Evolutionary conservation across 2,888 invertebrate genomes (phyloP).

Genomic region (Euzophera pinguis): DNA sequence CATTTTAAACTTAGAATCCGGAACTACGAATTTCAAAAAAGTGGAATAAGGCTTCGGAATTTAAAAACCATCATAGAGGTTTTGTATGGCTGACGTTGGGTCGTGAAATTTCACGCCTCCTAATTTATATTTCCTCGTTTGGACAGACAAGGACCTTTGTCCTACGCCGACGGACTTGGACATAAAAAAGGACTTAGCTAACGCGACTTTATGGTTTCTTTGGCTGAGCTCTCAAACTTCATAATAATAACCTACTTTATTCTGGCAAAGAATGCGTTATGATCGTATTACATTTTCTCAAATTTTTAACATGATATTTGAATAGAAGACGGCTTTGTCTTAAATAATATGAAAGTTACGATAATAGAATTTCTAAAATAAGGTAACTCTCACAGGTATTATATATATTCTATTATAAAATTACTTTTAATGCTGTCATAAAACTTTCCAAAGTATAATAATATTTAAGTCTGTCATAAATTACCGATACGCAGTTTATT

Average conservation of each 20-base stretch:
- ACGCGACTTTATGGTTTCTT: slow-evolving; percentile 3
- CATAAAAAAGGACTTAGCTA: slow-evolving; percentile 10
- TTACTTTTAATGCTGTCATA: no score
- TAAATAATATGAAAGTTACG: no score
- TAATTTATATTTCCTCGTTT: slow-evolving; percentile 68
- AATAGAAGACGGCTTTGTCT: no score
- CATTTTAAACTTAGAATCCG: slow-evolving; percentile 14
- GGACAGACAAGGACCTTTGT: slow-evolving; percentile 28
- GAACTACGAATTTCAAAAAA: slow-evolving; percentile 5
- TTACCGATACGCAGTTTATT: neutral
- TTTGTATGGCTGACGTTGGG: slow-evolving; percentile 51
- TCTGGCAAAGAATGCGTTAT: neutral
- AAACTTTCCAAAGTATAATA: neutral
- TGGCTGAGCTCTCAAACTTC: neutral
- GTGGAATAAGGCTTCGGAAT: slow-evolving; percentile 31
- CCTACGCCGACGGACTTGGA: slow-evolving; percentile 7
- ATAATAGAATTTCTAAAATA: no score
- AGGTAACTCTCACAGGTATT: no score
- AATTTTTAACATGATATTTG: no score
- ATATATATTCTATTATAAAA: no score
- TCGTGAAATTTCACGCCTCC: slow-evolving; percentile 63
- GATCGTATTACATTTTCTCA: neutral
- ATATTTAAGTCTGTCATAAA: neutral
- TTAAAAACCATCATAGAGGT: slow-evolving; percentile 55
- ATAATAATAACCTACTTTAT: no score